Percentiles rank a stretch among this genome's conserved stretches.
These are phyloP conservation scores for Coluber constrictor DNA, from an alignment of 2,797 vertebrate species.

Conservation along the genomic window DNA sequence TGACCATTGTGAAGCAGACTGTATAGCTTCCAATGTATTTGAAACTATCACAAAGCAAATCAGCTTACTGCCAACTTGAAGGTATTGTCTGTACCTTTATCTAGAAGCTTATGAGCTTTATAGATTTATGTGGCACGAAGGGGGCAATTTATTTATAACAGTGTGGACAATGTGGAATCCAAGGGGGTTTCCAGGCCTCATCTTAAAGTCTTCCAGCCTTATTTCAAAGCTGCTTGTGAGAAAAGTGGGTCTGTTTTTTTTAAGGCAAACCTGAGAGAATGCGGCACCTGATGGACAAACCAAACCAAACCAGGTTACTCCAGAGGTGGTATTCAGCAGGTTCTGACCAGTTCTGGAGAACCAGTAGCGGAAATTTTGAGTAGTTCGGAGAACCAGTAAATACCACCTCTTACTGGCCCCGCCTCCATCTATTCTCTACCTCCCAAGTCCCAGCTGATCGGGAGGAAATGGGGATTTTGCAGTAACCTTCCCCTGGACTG, in stretches of 20 bases:
- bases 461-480: too few species aligned
- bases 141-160: not conserved
- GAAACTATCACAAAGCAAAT: not conserved
- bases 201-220: not conserved
- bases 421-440: too few species aligned
- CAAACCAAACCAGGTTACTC: not conserved
- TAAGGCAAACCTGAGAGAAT: not conserved
- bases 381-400: too few species aligned
- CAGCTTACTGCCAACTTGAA: not conserved
- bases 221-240: not conserved
- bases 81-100: not conserved
- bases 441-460: too few species aligned
- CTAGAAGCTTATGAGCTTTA: not conserved
- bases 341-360: too few species aligned
- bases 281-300: not conserved
- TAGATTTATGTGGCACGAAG: not conserved
- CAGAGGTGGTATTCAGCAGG: too few species aligned
- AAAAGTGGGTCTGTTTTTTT: not conserved
- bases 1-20: not conserved
- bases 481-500: too few species aligned
- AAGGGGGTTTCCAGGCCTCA: not conserved
- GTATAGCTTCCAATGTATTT: not conserved
- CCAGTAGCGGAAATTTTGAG: too few species aligned
- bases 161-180: not conserved
- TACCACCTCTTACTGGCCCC: too few species aligned